A percentile compares a stretch with the other conserved stretches of the same genome.
Evolutionary conservation across 2,888 invertebrate species (phyloP).

Genomic region (Baccha elongata): DNA sequence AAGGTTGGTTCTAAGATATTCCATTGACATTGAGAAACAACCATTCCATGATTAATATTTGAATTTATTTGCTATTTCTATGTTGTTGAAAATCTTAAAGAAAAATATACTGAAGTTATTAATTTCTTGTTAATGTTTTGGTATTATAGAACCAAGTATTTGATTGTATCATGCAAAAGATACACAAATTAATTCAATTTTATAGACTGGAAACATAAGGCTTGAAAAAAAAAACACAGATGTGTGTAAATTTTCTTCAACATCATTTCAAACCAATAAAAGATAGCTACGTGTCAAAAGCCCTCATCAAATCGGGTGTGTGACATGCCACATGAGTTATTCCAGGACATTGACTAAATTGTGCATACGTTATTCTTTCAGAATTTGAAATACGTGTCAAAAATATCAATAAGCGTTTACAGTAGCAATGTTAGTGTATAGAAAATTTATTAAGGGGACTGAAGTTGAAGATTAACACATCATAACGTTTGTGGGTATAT

Average conservation of each 20-base stretch:
- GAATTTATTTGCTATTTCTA: too few relatives aligned
- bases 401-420: conserved; percentile 16
- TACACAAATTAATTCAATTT: conserved; percentile 7
- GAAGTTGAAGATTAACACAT: not conserved
- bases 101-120: too few relatives aligned
- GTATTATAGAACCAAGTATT: too few relatives aligned
- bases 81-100: too few relatives aligned
- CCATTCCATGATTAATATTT: too few relatives aligned
- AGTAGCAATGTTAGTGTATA: not conserved
- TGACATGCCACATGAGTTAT: conserved; percentile 24
- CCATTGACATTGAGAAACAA: too few relatives aligned
- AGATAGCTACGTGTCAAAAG: conserved; percentile 30
- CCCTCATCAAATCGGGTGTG: conserved; percentile 21
- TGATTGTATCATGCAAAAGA: too few relatives aligned
- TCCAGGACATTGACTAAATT: conserved; percentile 16
- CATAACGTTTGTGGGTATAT: not conserved
- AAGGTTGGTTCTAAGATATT: too few relatives aligned
- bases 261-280: conserved; percentile 18
- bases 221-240: conserved; percentile 14
- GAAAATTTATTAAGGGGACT: conserved; percentile 8
- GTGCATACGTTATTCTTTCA: conserved; percentile 20
- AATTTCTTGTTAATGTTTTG: too few relatives aligned
- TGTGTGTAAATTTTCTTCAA: conserved; percentile 68
- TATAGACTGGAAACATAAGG: not conserved
- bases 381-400: conserved; percentile 28